Conservation (phyloP, 2,113 vertebrate species). For the Megaptera novaeangliae region DNA sequence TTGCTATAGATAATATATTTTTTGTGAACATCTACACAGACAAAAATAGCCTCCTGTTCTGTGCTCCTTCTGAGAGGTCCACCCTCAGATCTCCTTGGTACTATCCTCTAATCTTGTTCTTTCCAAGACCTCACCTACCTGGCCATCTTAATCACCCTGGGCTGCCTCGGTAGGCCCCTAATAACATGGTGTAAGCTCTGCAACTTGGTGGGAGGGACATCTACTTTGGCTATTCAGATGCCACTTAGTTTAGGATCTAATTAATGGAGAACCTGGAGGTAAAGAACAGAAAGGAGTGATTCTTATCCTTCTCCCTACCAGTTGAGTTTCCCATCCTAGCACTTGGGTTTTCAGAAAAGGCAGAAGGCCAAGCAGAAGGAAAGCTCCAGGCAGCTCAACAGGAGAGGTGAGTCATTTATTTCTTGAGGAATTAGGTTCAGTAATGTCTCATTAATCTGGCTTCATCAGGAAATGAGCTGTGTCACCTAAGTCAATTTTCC, state of each 20-base stretch:
- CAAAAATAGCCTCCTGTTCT: background rate
- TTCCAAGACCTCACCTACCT: background rate
- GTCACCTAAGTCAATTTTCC: conserved; percentile 69
- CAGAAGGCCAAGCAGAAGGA: conserved; percentile 56
- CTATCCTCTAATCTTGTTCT: background rate
- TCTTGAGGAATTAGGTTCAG: conserved; percentile 57
- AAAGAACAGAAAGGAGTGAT: background rate
- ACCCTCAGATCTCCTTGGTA: background rate
- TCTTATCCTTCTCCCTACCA: conserved; percentile 8
- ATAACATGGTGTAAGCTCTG: background rate
- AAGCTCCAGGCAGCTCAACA: conserved; percentile 56
- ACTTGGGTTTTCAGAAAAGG: conserved; percentile 46
- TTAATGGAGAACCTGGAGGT: background rate
- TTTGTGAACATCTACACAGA: background rate
- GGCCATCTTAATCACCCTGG: background rate
- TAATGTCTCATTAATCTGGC: conserved; percentile 69
- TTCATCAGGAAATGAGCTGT: conserved; percentile 73
- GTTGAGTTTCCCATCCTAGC: conserved; percentile 4
- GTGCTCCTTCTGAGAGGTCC: background rate
- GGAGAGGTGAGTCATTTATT: conserved; percentile 69
- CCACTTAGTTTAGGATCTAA: conserved; percentile 16
- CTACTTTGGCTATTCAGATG: background rate
- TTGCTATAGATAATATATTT: background rate
- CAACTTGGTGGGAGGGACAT: background rate
- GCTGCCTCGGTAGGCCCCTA: background rate